Evolutionary conservation across 2,113 vertebrate genomes (phyloP).

Genomic region (Zosterops hypoxanthus): DNA sequence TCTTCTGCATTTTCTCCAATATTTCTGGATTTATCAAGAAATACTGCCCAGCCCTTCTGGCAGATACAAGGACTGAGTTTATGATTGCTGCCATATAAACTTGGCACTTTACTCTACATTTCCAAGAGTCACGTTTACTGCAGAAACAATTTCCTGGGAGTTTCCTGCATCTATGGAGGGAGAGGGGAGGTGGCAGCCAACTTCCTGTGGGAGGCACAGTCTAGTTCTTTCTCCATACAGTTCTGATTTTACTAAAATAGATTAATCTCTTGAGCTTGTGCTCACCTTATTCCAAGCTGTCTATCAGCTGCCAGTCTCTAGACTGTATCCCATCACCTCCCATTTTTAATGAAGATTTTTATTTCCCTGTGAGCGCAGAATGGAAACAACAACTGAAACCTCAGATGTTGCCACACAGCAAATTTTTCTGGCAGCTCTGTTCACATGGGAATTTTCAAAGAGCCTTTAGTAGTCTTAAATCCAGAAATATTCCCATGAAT

Average conservation of each 20-base stretch:
- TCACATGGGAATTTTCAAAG: conserved; percentile 33
- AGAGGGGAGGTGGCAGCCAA: background rate
- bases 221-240: background rate
- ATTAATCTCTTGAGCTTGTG: background rate
- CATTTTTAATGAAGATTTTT: background rate
- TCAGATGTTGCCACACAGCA: conserved; percentile 19
- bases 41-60: background rate
- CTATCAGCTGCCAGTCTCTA: background rate
- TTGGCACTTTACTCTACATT: background rate
- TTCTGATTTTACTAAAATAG: background rate
- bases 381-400: conserved; percentile 52
- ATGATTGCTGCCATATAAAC: background rate
- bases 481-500: conserved; percentile 25
- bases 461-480: conserved; percentile 4
- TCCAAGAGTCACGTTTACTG: background rate
- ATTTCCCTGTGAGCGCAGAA: background rate
- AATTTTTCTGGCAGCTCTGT: conserved; percentile 36
- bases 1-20: background rate
- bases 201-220: background rate
- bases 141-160: background rate
- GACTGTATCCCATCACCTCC: background rate
- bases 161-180: background rate
- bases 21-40: background rate
- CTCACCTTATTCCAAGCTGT: background rate
- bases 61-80: background rate